Percentiles rank a stretch among this genome's conserved stretches.
phyloP scores from a whole-genome alignment of 2,797 vertebrate species.

The Onychomys leucogaster region DNA sequence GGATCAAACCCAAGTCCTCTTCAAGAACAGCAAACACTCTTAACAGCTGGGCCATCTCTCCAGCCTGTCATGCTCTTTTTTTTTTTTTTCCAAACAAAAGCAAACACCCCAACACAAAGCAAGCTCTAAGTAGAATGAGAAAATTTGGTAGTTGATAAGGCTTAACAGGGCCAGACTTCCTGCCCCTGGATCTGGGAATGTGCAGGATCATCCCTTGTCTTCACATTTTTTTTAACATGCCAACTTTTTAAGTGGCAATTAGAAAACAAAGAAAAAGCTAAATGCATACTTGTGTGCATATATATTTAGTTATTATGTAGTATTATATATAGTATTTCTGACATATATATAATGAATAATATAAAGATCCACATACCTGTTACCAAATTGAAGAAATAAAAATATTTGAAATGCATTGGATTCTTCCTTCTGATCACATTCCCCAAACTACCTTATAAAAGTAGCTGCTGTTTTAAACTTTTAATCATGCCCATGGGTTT shows the following conservation, averaged over 20 bases:
- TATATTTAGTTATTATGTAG: not conserved
- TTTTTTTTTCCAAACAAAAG: not conserved
- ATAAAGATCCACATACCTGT: not conserved
- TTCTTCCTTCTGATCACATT: not conserved
- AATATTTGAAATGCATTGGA: conserved; percentile 6
- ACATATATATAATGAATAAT: not conserved
- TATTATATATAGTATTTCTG: not conserved
- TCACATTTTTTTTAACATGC: not conserved
- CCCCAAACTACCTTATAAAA: not conserved
- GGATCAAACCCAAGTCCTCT: not conserved
- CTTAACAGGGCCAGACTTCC: not conserved
- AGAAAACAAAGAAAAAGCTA: not conserved
- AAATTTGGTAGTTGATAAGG: not conserved
- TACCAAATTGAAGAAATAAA: conserved; percentile 42
- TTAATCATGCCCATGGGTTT: not conserved
- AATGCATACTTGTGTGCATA: not conserved
- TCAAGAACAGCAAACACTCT: not conserved
- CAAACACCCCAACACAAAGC: not conserved
- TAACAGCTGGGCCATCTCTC: not conserved
- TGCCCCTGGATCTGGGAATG: not conserved
- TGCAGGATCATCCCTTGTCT: not conserved
- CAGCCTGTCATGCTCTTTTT: not conserved
- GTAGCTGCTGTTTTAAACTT: not conserved
- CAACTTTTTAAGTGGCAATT: not conserved
- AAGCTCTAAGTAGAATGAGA: not conserved